Conservation (phyloP, 2,888 invertebrate species). For the Tromatobia lineatoria region DNA sequence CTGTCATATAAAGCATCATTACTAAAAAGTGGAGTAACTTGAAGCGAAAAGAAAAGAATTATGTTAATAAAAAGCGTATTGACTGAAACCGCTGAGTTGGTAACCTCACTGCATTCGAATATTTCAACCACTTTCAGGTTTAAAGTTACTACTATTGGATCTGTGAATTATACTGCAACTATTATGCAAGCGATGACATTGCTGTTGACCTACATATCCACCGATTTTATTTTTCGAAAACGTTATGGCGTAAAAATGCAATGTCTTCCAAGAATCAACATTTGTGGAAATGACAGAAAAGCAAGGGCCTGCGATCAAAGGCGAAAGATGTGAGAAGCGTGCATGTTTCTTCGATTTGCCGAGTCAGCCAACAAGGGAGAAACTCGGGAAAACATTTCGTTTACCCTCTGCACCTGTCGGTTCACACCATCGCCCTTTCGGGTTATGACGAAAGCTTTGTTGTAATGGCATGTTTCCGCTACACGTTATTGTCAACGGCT, state of each 20-base stretch:
- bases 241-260: slow-evolving; percentile 40
- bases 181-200: slow-evolving; percentile 25
- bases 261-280: slow-evolving; percentile 29
- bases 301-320: slow-evolving; percentile 10
- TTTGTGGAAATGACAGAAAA: slow-evolving; percentile 29
- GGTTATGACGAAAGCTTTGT: background rate
- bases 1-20: background rate
- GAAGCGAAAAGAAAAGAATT: background rate
- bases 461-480: background rate
- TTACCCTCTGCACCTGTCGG: slow-evolving; percentile 24
- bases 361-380: background rate
- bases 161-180: slow-evolving; percentile 9
- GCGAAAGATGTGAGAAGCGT: slow-evolving; percentile 21
- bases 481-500: slow-evolving; percentile 2
- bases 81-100: background rate
- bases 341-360: slow-evolving; percentile 27
- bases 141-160: slow-evolving; percentile 16
- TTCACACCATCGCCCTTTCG: slow-evolving; percentile 16
- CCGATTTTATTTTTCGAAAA: background rate
- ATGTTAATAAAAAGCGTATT: slow-evolving; percentile 1
- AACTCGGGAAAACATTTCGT: slow-evolving; percentile 19
- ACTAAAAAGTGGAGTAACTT: background rate
- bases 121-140: slow-evolving; percentile 32
- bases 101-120: background rate
- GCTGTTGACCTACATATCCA: slow-evolving; percentile 45